These are phyloP conservation scores for Acanthosepion pharaonis DNA, from an alignment of 2,888 invertebrate species.

Conservation along the genomic window DNA sequence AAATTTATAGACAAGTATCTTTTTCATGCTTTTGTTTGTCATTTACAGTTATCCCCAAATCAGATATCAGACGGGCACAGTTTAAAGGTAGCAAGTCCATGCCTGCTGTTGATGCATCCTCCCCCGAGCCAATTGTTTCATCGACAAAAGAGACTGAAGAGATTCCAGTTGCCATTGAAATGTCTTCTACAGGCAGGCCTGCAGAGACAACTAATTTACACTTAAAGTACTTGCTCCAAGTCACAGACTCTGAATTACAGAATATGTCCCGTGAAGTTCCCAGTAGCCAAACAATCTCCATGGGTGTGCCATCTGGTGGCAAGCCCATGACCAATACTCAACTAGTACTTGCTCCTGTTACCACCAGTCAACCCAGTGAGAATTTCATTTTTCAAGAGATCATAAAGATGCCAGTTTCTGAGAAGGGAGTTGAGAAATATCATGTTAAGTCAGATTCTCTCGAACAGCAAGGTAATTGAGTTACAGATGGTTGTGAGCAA, in stretches of 20 bases:
- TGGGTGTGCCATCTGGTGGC: slow-evolving; percentile 42
- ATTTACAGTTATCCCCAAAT: slow-evolving; percentile 11
- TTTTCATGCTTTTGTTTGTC: not conserved
- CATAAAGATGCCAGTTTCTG: slow-evolving; percentile 48
- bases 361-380: slow-evolving; percentile 51
- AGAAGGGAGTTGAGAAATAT: slow-evolving; percentile 52
- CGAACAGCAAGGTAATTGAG: slow-evolving; percentile 53
- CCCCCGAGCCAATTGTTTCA: slow-evolving; percentile 37
- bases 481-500: no score
- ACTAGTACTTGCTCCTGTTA: slow-evolving; percentile 49
- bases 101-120: slow-evolving; percentile 43
- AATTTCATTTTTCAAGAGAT: slow-evolving; percentile 42
- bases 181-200: slow-evolving; percentile 44
- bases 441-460: slow-evolving; percentile 56
- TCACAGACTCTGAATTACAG: slow-evolving; percentile 72
- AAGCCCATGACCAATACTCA: slow-evolving; percentile 51
- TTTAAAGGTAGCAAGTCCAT: slow-evolving; percentile 41
- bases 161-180: not conserved
- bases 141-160: slow-evolving; percentile 37
- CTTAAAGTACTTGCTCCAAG: slow-evolving; percentile 63
- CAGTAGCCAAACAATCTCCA: slow-evolving; percentile 16
- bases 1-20: not conserved
- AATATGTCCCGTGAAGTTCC: slow-evolving; percentile 65
- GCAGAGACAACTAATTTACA: slow-evolving; percentile 64
- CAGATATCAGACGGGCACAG: slow-evolving; percentile 43